Evolutionary conservation across 2,797 vertebrate species (phyloP).

Genomic region (Acrossocheilus wenchowensis): DNA sequence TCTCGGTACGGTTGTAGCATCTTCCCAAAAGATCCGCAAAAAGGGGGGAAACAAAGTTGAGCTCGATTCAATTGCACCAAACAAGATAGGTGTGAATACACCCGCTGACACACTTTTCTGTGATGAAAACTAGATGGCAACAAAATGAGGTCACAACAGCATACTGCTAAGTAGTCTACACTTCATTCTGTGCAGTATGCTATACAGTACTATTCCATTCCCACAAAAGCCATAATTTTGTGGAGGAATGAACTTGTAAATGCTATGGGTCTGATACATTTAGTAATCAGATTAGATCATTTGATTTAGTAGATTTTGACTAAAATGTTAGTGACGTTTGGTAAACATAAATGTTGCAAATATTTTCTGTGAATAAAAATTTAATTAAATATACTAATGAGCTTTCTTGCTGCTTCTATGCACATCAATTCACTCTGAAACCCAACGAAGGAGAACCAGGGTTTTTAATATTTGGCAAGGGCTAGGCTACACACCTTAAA

Average conservation of each 20-base stretch:
- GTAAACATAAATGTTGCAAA: not conserved
- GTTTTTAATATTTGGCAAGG: not conserved
- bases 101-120: not conserved
- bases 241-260: not conserved
- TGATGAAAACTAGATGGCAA: not conserved
- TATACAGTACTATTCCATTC: not conserved
- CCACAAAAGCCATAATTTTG: constrained; percentile 1
- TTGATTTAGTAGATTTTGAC: not conserved
- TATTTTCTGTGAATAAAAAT: not conserved
- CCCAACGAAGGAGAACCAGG: not conserved
- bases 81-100: no score
- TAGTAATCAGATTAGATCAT: not conserved
- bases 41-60: no score
- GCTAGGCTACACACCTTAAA: not conserved
- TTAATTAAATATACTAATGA: not conserved
- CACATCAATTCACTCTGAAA: not conserved
- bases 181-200: not conserved
- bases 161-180: not conserved
- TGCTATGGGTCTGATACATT: not conserved
- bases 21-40: no score
- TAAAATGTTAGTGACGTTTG: not conserved
- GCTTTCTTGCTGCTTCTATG: not conserved
- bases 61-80: no score
- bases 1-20: no score
- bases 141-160: not conserved